Conservation (phyloP, 1,140 invertebrate species). For the Pteromalus puparum region DNA sequence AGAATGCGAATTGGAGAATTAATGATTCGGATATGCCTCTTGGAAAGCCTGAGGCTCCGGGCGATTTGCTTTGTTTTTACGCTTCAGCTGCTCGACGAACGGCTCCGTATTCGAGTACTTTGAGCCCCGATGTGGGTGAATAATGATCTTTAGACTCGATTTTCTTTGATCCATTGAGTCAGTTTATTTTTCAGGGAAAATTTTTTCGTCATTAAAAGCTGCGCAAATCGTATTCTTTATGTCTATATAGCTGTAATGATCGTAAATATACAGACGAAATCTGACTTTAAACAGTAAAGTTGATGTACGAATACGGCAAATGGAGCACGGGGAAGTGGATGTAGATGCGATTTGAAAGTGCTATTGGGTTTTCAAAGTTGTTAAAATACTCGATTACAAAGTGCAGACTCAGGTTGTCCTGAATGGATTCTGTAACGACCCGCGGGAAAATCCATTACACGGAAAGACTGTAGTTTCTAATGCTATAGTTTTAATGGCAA, state of each 20-base stretch:
- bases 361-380: not conserved
- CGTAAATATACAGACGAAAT: too few species aligned
- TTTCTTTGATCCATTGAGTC: too few species aligned
- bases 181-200: too few species aligned
- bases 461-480: not conserved
- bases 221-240: too few species aligned
- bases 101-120: not conserved
- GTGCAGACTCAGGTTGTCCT: not conserved
- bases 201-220: too few species aligned
- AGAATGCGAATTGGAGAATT: conserved; percentile 14
- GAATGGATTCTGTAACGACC: not conserved
- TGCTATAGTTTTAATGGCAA: too few species aligned
- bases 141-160: too few species aligned
- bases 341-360: not conserved
- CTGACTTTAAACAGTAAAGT: too few species aligned
- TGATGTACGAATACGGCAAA: not conserved
- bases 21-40: conserved; percentile 11
- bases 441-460: not conserved
- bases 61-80: conserved; percentile 23
- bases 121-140: too few species aligned
- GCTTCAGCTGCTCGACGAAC: not conserved
- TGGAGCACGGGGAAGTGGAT: not conserved
- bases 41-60: not conserved
- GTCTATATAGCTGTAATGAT: too few species aligned
- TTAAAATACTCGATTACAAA: not conserved